Conservation (phyloP, 2,113 vertebrate genomes). For the Chaenogobius annularis region DNA sequence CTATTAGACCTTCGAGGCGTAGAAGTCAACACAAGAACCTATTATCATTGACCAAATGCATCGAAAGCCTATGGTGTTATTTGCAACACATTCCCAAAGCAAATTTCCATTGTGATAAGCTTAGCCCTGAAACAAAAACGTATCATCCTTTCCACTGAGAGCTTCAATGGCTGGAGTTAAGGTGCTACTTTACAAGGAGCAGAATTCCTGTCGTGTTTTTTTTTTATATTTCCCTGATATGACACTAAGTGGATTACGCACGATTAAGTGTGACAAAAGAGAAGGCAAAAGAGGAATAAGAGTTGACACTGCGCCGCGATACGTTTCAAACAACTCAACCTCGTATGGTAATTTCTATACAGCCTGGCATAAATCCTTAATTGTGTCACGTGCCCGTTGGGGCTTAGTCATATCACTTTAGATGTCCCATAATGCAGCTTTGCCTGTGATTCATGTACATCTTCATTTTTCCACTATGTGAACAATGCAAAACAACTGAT, state of each 20-base stretch:
- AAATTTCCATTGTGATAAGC: conserved; percentile 52
- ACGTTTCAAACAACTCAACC: conserved; percentile 44
- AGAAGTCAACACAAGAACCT: conserved; percentile 37
- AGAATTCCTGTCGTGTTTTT: conserved; percentile 66
- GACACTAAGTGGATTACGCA: conserved; percentile 78
- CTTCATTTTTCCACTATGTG: conserved; percentile 26
- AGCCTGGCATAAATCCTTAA: conserved; percentile 60
- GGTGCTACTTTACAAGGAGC: conserved; percentile 47
- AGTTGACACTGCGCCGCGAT: conserved; percentile 48
- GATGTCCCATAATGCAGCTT: conserved; percentile 49
- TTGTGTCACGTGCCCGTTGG: conserved; percentile 54
- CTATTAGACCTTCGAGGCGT: conserved; percentile 18
- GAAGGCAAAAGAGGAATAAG: conserved; percentile 57
- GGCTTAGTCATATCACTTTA: conserved; percentile 57
- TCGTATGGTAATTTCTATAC: conserved; percentile 59
- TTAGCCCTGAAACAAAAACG: conserved; percentile 53
- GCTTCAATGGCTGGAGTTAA: conserved; percentile 33
- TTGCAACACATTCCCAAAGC: conserved; percentile 47
- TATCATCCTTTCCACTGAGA: conserved; percentile 33
- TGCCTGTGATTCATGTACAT: conserved; percentile 40
- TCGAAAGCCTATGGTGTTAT: conserved; percentile 37
- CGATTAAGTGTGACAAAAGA: conserved; percentile 75
- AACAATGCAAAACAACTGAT: conserved; percentile 20
- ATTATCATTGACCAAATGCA: conserved; percentile 42
- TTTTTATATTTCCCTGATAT: conserved; percentile 46